Conservation (phyloP, 2,888 invertebrate species). For the Allacma fusca region DNA sequence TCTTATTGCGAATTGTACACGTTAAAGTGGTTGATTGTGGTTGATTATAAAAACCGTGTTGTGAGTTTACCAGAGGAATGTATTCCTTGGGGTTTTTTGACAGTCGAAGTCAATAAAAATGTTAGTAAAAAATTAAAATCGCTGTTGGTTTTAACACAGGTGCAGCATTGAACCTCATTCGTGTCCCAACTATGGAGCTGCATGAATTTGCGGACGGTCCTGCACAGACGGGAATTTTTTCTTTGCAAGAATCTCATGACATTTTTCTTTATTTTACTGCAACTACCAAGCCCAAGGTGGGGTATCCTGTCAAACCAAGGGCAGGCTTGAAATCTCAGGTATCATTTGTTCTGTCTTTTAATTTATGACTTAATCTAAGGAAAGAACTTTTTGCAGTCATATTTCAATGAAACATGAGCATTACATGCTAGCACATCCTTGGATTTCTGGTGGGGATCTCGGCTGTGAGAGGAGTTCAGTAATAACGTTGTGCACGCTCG, state of each 20-base stretch:
- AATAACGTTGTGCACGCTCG: too few species aligned
- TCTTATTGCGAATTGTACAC: too few species aligned
- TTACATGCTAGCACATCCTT: too few species aligned
- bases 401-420: background rate
- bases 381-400: background rate
- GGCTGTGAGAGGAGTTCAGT: too few species aligned
- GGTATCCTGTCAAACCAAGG: conserved; percentile 83
- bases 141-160: conserved; percentile 57
- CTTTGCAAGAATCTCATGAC: conserved; percentile 91
- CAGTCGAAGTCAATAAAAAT: too few species aligned
- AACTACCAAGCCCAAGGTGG: conserved; percentile 80
- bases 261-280: conserved; percentile 96
- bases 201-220: conserved; percentile 95
- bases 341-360: conserved; percentile 54
- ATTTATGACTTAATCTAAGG: background rate
- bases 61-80: too few species aligned
- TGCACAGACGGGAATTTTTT: conserved; percentile 89
- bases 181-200: conserved; percentile 92
- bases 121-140: too few species aligned
- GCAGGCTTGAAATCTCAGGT: conserved; percentile 89
- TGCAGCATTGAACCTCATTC: conserved; percentile 82
- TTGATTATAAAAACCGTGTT: too few species aligned
- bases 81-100: too few species aligned
- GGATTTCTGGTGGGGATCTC: too few species aligned
- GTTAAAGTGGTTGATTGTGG: too few species aligned